These are phyloP conservation scores for Ellobius talpinus DNA, from an alignment of 2,113 vertebrate species.

Conservation along the genomic window DNA sequence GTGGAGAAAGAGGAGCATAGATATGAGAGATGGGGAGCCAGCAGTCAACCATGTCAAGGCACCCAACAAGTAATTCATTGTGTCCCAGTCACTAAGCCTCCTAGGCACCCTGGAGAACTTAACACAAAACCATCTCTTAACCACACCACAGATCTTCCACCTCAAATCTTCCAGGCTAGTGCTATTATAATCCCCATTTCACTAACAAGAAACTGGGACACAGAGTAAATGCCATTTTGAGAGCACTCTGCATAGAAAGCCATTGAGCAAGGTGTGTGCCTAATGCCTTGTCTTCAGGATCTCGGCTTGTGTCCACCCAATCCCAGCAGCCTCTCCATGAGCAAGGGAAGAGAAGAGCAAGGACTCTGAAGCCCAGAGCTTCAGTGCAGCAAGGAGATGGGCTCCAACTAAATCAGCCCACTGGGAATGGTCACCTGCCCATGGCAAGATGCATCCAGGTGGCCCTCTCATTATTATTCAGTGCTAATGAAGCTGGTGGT, in stretches of 20 bases:
- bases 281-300: background rate
- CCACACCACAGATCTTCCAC: background rate
- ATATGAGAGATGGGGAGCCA: too few relatives aligned
- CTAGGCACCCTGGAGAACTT: background rate
- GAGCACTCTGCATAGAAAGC: background rate
- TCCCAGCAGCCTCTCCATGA: background rate
- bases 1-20: background rate
- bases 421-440: background rate
- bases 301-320: background rate
- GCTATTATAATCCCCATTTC: background rate
- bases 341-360: background rate
- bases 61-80: background rate
- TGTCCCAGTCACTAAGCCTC: background rate
- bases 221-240: background rate
- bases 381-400: background rate
- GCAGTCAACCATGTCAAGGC: background rate
- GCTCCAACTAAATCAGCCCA: background rate
- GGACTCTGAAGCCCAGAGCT: background rate
- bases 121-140: background rate
- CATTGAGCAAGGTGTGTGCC: background rate
- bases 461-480: background rate
- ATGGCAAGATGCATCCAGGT: background rate
- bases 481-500: background rate
- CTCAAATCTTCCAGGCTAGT: background rate
- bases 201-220: background rate